Conservation (phyloP, 2,113 vertebrate species). For the Podilymbus podiceps region DNA sequence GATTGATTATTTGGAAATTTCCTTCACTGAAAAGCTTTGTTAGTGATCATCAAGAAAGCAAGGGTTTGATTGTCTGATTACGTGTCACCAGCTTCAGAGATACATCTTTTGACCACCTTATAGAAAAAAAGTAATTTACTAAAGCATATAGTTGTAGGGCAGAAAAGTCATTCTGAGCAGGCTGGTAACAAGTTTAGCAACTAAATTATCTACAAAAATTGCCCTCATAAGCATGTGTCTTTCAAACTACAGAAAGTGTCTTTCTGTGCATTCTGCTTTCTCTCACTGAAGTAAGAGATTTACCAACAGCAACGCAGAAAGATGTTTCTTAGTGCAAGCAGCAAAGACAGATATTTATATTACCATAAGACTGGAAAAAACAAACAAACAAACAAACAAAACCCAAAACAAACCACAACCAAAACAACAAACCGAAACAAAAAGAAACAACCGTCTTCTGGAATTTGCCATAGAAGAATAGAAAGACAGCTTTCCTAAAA, state of each 20-base stretch:
- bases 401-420: too few species aligned
- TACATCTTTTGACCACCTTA: neutral
- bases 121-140: neutral
- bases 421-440: too few species aligned
- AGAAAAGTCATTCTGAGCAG: neutral
- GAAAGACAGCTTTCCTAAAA: neutral
- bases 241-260: neutral
- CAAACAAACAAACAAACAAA: too few species aligned
- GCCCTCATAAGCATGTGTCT: neutral
- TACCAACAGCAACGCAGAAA: neutral
- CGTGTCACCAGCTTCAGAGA: neutral
- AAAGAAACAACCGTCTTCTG: neutral
- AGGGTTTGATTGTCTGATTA: neutral
- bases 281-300: neutral
- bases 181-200: neutral
- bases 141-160: neutral
- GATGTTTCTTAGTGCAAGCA: neutral
- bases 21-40: neutral
- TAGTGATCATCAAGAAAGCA: neutral
- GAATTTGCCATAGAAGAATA: neutral
- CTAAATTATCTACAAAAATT: neutral
- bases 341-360: neutral
- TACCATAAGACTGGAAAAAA: neutral
- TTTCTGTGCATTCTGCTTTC: neutral
- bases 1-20: neutral